Evolutionary conservation across 2,888 invertebrate species (phyloP).

Genomic region (Pseudococcus longispinus): DNA sequence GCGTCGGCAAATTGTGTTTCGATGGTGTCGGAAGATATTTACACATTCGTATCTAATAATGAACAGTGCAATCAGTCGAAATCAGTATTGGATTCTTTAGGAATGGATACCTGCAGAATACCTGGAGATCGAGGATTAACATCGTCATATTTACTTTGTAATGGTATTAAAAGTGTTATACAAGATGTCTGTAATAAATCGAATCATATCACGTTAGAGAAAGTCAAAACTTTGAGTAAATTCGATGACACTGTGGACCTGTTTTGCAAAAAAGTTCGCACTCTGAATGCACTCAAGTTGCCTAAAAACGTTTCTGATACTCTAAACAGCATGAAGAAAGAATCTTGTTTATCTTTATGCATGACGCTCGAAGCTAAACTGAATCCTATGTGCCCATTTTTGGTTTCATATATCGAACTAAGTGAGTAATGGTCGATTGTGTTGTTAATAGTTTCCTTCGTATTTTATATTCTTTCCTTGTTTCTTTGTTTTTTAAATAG

Average conservation of each 20-base stretch:
- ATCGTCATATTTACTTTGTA: not conserved
- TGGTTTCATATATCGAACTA: not conserved
- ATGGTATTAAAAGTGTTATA: not conserved
- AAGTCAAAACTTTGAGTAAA: not conserved
- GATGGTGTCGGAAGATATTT: slow-evolving; percentile 61
- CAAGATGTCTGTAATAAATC: not conserved
- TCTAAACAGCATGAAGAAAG: not conserved
- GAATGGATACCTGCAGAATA: not conserved
- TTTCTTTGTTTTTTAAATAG: not conserved
- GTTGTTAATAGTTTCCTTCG: not conserved
- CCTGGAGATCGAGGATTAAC: not conserved
- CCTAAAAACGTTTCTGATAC: not conserved
- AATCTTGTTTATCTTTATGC: not conserved
- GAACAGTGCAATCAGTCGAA: not conserved
- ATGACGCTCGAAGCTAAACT: not conserved
- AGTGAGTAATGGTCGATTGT: not conserved
- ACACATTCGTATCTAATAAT: slow-evolving; percentile 65
- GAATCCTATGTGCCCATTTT: not conserved
- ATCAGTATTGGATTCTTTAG: not conserved
- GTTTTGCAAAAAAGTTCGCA: not conserved
- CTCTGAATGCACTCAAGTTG: not conserved
- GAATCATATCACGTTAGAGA: not conserved
- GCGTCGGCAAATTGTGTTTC: slow-evolving; percentile 64
- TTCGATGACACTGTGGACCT: not conserved
- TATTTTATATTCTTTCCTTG: not conserved